A percentile compares a stretch with the other conserved stretches of the same genome.
Evolutionary conservation across 2,113 vertebrate genomes (phyloP).

Genomic region (Caretta caretta): DNA sequence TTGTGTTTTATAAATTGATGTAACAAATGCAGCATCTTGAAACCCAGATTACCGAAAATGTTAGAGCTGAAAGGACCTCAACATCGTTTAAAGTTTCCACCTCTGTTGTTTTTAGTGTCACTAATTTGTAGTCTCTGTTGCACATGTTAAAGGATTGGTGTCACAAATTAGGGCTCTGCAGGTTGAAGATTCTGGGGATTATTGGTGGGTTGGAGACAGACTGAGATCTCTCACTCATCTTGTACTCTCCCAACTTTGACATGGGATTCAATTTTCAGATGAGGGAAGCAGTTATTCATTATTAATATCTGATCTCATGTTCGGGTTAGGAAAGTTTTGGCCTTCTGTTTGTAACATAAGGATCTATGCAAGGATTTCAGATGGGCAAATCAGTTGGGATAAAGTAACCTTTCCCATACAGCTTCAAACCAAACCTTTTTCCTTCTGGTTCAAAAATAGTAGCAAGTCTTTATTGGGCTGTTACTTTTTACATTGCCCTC

Average conservation of each 20-base stretch:
- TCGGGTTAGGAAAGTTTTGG: background rate
- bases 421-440: background rate
- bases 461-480: rapidly evolving
- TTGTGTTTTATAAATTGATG: background rate
- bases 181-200: conserved; percentile 26
- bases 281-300: conserved; percentile 13
- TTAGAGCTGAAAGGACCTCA: background rate
- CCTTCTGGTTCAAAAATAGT: background rate
- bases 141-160: background rate
- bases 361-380: background rate
- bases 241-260: background rate
- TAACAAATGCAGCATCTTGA: background rate
- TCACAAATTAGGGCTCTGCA: conserved; percentile 20
- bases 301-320: conserved; percentile 6
- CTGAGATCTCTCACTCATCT: background rate
- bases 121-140: conserved; percentile 34
- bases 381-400: background rate
- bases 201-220: conserved; percentile 8
- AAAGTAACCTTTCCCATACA: rapidly evolving
- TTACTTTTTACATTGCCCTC: background rate
- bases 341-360: background rate
- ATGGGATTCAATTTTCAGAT: conserved; percentile 17
- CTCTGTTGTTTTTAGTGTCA: background rate
- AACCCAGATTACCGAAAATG: background rate
- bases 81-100: background rate